Base-by-base conservation (phyloP, 2,888 invertebrate genomes). In the Piscicola geometra region DNA sequence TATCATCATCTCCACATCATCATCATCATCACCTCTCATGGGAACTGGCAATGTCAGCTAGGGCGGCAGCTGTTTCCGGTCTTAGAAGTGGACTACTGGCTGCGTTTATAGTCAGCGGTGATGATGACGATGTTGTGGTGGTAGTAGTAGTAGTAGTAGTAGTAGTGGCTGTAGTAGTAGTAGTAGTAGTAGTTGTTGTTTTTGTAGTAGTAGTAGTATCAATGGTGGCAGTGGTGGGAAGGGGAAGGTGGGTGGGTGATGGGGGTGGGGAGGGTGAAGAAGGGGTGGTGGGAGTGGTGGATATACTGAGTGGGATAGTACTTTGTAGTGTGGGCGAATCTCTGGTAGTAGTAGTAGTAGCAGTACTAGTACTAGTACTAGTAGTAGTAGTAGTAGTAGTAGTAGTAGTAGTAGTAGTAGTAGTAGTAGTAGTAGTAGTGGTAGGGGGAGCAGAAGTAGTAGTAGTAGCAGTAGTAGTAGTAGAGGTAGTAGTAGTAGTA, bases 11-110 rank as follows among this genome's bases (percentile, higher is more conserved):
- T n/a, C n/a, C n/a, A n/a, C n/a, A n/a, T n/a, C n/a, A n/a, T n/a
- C n/a, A n/a, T n/a, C n/a, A n/a, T n/a, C n/a, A n/a, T n/a, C 28
- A 75, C 75, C 70, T 70, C 64, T 60, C 33, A 28, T 75, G 71
- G 56, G 76, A 76, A 30, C 50, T 56, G 28, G 76, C 76, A 33
- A 76, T 71, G 47, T 50, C 68, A 41, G 71, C 71, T 28, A 76
- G 71, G 9, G 76, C 76, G 41, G 76, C 76, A 9, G 71, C 66
- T 5, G 76, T 71, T 33, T 71, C 71, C 28, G 76, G 66, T 41
- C 76, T 76, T 9, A 76, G 50, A 9, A 71, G 71, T 15, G 30
- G 56, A 30, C n/a, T 36, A 47, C 12, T 15, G n/a, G 5, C n/a
- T n/a, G n/a, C n/a, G 60, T 56, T 25, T 9, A 3, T 21, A 18